Percentiles rank a stretch among this genome's conserved stretches.
These are phyloP conservation scores for Callorhinus ursinus DNA, from an alignment of 2,113 vertebrate genomes.

Conservation along the genomic window DNA sequence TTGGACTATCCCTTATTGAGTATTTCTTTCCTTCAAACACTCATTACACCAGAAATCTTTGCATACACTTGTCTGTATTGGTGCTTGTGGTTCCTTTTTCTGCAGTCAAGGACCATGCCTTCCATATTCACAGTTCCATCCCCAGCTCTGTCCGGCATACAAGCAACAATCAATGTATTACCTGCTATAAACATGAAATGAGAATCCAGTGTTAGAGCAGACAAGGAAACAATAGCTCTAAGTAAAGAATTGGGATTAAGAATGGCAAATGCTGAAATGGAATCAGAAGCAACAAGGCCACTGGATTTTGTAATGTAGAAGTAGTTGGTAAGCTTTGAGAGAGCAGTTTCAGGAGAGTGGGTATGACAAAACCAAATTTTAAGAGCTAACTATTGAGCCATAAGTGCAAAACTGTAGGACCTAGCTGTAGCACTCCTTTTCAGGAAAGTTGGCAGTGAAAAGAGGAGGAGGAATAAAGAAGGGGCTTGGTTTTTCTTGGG, in stretches of 20 bases:
- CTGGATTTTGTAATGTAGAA: neutral
- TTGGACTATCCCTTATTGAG: neutral
- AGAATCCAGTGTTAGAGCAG: neutral
- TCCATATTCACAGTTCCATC: neutral
- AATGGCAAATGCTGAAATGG: neutral
- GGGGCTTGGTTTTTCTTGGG: neutral
- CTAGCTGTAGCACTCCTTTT: constrained; percentile 38
- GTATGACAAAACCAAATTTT: neutral
- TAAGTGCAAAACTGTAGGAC: neutral
- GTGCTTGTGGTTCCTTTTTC: neutral
- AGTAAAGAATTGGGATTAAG: neutral
- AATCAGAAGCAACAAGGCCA: neutral
- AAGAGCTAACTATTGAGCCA: neutral
- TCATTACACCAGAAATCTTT: neutral
- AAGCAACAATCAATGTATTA: neutral
- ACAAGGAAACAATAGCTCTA: neutral
- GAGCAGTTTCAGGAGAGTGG: neutral
- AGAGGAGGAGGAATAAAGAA: neutral
- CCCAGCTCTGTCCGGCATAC: neutral
- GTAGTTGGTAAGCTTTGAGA: constrained; percentile 52
- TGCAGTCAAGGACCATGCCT: neutral
- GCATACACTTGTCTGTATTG: fast-evolving
- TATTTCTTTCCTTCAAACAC: neutral
- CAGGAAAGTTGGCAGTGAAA: neutral
- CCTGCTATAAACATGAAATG: neutral